Base-by-base conservation (phyloP, 1,140 invertebrate species). In the Macrobrachium rosenbergii region DNA sequence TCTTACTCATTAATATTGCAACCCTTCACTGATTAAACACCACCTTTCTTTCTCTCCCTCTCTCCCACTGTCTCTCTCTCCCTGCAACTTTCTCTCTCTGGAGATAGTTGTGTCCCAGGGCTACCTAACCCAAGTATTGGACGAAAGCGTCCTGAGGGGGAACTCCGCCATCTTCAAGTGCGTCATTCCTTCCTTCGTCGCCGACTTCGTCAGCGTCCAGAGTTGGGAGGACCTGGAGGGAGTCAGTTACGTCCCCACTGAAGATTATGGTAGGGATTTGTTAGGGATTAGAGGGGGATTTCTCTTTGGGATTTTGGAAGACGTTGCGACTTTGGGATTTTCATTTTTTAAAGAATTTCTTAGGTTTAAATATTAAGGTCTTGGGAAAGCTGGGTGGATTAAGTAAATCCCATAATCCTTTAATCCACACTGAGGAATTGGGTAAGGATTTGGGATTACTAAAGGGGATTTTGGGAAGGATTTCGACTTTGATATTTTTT, bases 141-240 rank as follows among this genome's bases (percentile, higher is more conserved):
- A 93, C 88, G 92, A 91, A 8, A 93, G 91, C 91, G 92, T 92
- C 12, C 91, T 92, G 80, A 88, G 90, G 89, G 97, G 97, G 83
- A 98, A 98, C 92, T 96, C 96, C 76, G 97, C 96, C 80, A 95
- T 98, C 87, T 93, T 98, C 90, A 97, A 97, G 92, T 98, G 97
- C 93, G 95, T 95, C 90, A 96, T 98, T 90, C 97, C 97, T 23
- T 96, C 96, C 64, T 98, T 97, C 92, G 96, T 98, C 76, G 96
- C 96, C 69, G 97, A 98, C 93, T 98, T 98, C 85, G 85, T 87
- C 52, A 87, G 85, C 28, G 85, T 87, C 12, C 64, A 87, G 59
- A 59, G 78, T 62, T 99, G 98, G 98, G 83, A 96, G 89, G 95
- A 96, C 91, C 95, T 95, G 89, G 94, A 96, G 90, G 95, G 95